Base-by-base conservation (phyloP, 2,888 invertebrate species). In the Mayetiola destructor region DNA sequence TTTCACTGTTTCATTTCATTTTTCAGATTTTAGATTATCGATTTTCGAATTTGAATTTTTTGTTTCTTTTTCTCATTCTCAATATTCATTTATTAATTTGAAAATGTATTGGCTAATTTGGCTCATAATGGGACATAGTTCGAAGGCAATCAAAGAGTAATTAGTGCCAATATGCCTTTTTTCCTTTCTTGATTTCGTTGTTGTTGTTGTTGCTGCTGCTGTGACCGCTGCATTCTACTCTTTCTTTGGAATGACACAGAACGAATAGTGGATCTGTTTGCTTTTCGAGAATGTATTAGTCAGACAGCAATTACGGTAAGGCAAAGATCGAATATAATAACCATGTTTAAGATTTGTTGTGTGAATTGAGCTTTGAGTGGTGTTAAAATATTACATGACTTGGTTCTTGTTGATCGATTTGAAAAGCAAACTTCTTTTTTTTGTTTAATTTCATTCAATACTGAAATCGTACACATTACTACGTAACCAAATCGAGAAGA, bases 81-180 rank as follows among this genome's bases (percentile, higher is more conserved):
- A 48, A 27, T 23, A 40, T 40, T 20, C 40, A 48, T n/a, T 48
- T 27, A 16, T 48, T n/a, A n/a, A n/a, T 48, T 48, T 16, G 48
- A 9, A 48, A 48, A 48, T 48, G 48, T 48, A 48, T 48, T 27
- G n/a, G n/a, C n/a, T n/a, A n/a, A n/a, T 27, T 27, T 48, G 27
- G 48, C 27, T 27, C 27, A 27, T 48, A 48, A 48, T 48, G 48
- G 5, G 27, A 48, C 27, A 48, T 48, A 48, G 48, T 48, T 48
- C 27, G 48, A 10, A 23, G 48, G 48, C 27, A 48, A 48, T 48
- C 48, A 27, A n/a, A 48, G 48, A 48, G 48, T 48, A 48, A 48
- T 48, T 48, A 48, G 27, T 48, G 48, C 27, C 48, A 48, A 48
- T 48, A 48, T 48, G 27, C 27, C 27, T 27, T 48, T 48, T n/a